Evolutionary conservation across 2,113 vertebrate genomes (phyloP).

Genomic region (Eurypyga helias): DNA sequence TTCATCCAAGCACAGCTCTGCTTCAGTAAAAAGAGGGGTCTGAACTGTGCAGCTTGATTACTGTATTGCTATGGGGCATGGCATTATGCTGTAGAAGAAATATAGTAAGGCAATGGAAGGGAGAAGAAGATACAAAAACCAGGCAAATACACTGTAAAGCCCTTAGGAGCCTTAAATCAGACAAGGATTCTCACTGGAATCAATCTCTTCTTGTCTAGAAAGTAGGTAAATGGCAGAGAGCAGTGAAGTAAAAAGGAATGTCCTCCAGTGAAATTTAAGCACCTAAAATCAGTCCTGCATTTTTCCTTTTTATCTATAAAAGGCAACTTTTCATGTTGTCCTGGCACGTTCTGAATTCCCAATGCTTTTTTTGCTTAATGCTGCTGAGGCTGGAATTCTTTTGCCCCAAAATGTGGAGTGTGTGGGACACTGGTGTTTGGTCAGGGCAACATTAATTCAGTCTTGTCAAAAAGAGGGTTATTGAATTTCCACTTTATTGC

Average conservation of each 20-base stretch:
- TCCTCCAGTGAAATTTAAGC: neutral
- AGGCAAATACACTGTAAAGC: neutral
- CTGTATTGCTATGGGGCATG: neutral
- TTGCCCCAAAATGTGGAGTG: rapidly evolving
- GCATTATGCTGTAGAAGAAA: neutral
- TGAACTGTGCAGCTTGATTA: neutral
- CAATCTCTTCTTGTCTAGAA: neutral
- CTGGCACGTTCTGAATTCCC: neutral
- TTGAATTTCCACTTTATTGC: neutral
- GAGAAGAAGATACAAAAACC: neutral
- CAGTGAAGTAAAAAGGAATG: neutral
- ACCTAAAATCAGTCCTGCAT: neutral
- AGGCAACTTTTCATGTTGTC: neutral
- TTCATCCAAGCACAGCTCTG: neutral
- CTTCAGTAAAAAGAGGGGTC: neutral
- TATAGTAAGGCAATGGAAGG: neutral
- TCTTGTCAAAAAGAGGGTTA: neutral
- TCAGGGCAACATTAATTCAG: neutral
- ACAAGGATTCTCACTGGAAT: neutral
- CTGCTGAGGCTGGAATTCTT: neutral
- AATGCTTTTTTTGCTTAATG: neutral
- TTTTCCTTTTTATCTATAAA: neutral
- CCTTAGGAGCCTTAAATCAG: neutral
- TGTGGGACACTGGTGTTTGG: neutral
- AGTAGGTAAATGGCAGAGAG: neutral